Base-by-base conservation (phyloP, 2,113 vertebrate species). In the Puntigrus tetrazona region DNA sequence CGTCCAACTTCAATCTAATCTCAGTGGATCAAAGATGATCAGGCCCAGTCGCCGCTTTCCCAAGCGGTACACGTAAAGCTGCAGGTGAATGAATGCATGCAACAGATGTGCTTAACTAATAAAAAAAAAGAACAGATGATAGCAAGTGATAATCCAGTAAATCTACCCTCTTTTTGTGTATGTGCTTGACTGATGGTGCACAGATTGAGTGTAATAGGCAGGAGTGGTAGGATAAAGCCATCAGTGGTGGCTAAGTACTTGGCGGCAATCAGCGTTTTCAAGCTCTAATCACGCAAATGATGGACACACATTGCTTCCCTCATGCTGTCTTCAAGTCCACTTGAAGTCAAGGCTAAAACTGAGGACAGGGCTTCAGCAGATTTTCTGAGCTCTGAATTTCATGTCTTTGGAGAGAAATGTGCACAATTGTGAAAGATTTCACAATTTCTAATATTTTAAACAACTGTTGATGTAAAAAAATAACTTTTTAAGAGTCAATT, bases 11-110 rank as follows among this genome's bases (percentile, higher is more conserved):
- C 34, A 63, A 20, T 41, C 34, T 79, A 29, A 79, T 79, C 36
- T 38, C 55, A 38, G 34, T 25, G 55, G 36, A 79, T 79, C 57
- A 63, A 79, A 79, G 77, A 79, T 43, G 77, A 78, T 78, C 77
- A 63, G 55, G 55, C 36, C 55, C 55, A 43, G 36, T 18, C n/a
- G 1, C 34, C n/a, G 1, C 34, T 25, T 27, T 61, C 13, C 31
- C 11, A 78, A 57, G 25, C 31, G 7, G 65, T n/a, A 22, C 69
- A 43, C 13, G 0, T 3, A 13, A 45, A 73, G 27, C 74, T 41
- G n/a, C 36, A 79, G 77, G 77, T 61, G 55, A 79, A 79, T 43
- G 77, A n/a, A 79, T 78, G 5, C 5, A 10, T 18, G 34, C 22
- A 38, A 75, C 34, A n/a, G 25, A 13, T 69, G 43, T 45, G 36